phyloP scores from a whole-genome alignment of 2,888 invertebrate genomes.

The Pinctada fucata region DNA sequence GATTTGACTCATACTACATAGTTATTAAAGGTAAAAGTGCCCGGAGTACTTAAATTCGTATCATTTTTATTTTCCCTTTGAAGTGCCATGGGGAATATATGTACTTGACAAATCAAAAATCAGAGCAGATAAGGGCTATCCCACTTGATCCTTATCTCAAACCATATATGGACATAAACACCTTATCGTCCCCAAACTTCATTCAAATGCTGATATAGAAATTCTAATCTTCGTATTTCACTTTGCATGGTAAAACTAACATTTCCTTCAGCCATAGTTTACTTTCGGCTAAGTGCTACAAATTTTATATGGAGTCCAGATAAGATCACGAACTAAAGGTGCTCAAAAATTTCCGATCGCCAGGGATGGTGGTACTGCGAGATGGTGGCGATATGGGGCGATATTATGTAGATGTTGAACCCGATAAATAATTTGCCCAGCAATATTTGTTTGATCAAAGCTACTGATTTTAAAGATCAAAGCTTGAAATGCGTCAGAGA shows the following conservation, averaged over 20 bases:
- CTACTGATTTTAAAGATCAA: constrained; percentile 1
- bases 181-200: constrained; percentile 9
- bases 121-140: constrained; percentile 15
- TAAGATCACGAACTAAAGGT: constrained; percentile 17
- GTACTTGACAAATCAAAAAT: constrained; percentile 21
- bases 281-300: constrained; percentile 12
- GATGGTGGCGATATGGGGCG: constrained; percentile 13
- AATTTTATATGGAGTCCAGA: constrained; percentile 14
- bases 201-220: not conserved
- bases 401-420: constrained; percentile 14
- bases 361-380: not conserved
- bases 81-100: not conserved
- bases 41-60: no score
- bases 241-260: constrained; percentile 3
- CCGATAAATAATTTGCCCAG: constrained; percentile 16
- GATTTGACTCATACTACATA: no score
- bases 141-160: constrained; percentile 3
- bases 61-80: no score
- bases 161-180: constrained; percentile 8
- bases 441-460: constrained; percentile 9
- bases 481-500: not conserved
- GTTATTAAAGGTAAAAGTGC: no score
- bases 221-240: not conserved
- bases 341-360: constrained; percentile 19
- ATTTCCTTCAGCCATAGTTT: constrained; percentile 18